phyloP scores from a whole-genome alignment of 2,113 vertebrate species.

The Hippotragus niger region DNA sequence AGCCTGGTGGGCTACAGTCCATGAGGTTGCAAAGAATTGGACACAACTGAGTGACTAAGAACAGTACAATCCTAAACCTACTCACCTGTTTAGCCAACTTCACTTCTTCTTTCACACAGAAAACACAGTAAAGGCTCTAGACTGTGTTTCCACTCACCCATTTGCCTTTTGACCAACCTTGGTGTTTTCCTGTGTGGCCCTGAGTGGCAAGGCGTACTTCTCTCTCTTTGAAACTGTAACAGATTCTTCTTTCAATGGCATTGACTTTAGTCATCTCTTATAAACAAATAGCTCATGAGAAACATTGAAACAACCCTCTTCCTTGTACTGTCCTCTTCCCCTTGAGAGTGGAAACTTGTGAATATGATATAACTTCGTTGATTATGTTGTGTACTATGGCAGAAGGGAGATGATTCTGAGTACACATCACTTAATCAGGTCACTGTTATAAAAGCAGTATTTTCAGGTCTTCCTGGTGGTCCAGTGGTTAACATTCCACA shows the following conservation, averaged over 20 bases:
- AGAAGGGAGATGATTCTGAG: not conserved
- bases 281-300: not conserved
- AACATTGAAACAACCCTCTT: not conserved
- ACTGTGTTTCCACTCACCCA: not conserved
- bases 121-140: not conserved
- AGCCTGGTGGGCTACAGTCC: no score
- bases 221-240: not conserved
- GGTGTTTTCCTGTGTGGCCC: not conserved
- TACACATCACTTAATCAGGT: not conserved
- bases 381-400: not conserved
- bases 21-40: no score
- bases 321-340: not conserved
- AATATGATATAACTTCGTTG: no score
- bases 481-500: no score
- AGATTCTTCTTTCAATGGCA: not conserved
- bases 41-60: no score
- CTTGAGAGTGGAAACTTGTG: not conserved
- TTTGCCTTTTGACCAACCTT: no score
- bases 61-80: no score
- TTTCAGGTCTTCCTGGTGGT: not conserved
- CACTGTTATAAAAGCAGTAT: not conserved
- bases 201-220: accelerated
- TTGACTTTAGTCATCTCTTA: not conserved
- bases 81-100: not conserved
- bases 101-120: not conserved